Evolutionary conservation across 2,113 vertebrate species (phyloP).

Genomic region (Sander vitreus): DNA sequence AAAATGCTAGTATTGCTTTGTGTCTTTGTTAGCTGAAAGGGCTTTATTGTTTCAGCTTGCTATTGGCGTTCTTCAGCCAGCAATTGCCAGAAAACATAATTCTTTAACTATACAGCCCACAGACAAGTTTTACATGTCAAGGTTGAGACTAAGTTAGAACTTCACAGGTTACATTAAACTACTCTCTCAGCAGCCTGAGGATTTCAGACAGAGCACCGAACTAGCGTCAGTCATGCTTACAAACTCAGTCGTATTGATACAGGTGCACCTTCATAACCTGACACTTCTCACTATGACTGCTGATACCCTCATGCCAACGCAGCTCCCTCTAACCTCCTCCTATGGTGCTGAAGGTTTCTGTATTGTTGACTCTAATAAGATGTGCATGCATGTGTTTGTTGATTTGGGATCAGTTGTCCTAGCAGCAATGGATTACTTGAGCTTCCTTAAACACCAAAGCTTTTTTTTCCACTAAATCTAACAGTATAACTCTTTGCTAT

Average conservation of each 20-base stretch:
- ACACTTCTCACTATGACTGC: not conserved
- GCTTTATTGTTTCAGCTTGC: not conserved
- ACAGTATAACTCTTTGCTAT: constrained; percentile 35
- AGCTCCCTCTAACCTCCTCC: not conserved
- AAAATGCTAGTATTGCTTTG: not conserved
- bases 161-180: not conserved
- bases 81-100: too few relatives aligned
- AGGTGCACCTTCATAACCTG: constrained; percentile 4
- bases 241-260: not conserved
- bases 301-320: not conserved
- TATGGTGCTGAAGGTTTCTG: not conserved
- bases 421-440: constrained; percentile 31
- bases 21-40: not conserved
- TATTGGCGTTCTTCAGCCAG: too few relatives aligned
- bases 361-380: constrained; percentile 37
- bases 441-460: constrained; percentile 19
- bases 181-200: not conserved
- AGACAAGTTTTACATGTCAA: too few relatives aligned
- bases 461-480: constrained; percentile 34
- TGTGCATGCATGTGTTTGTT: constrained; percentile 46
- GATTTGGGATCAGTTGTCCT: constrained; percentile 49
- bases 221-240: not conserved
- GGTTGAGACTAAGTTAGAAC: not conserved
- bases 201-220: not conserved
- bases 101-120: too few relatives aligned